Base-by-base conservation (phyloP, 1,140 invertebrate species). In the Streblospio benedicti region DNA sequence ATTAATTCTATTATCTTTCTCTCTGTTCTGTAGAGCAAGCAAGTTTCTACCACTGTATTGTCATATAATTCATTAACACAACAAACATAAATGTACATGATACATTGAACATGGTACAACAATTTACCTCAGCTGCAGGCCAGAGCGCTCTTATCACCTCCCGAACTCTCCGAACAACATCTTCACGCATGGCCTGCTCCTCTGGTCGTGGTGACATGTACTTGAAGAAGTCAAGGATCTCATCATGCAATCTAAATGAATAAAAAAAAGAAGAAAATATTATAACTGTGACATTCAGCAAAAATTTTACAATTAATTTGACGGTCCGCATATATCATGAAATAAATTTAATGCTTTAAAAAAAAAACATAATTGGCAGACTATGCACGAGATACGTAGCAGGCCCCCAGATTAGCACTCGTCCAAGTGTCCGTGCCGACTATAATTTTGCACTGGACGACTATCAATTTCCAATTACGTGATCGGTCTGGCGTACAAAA, bases 171-270 rank as follows among this genome's bases (percentile, higher is more conserved):
- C 85, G 83, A 59, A 97, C 89, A 30, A 97, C 91, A 70, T 87
- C 85, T 32, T 87, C 80, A 63, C 93, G 81, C 75, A 96, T 85
- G 68, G 83, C 78, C 77, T 93, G 90, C 73, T 97, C 93, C 68
- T 91, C 89, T 63, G 84, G 82, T 25, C 89, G 90, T 4, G 93
- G 93, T 63, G 86, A 86, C 87, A 97, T 95, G 78, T 95, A 96
- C 61, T 83, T 76, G 78, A 87, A 96, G 79, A 97, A 97, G 78
- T 97, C 92, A 77, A 91, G 87, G 64, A 98, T 96, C 81, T 97
- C 94, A 80, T 97, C 86, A 77, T 98, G 93, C 54, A 98, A 80
- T 59, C 93, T 79, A n/a, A n/a, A n/a, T n/a, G n/a, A n/a, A 61
- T 47, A 69, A 67, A 68, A 59, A 18, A 54, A 16, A 60, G 35